These are phyloP conservation scores for Alloplasta piceator DNA, from an alignment of 2,888 invertebrate genomes.

Conservation along the genomic window DNA sequence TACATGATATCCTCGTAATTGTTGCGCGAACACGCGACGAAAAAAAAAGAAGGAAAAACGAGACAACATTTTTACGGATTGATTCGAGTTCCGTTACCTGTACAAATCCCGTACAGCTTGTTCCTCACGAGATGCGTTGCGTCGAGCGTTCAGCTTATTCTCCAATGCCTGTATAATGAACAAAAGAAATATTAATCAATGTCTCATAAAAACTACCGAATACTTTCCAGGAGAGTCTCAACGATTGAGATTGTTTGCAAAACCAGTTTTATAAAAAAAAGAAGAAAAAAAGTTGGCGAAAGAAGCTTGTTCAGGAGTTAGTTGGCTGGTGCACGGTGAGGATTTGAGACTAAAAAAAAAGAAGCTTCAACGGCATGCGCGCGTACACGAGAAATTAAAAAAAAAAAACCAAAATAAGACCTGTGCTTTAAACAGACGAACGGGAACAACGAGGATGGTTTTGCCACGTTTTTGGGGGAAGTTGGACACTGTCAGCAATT, in stretches of 20 bases:
- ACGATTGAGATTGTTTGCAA: slow-evolving; percentile 16
- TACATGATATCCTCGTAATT: slow-evolving; percentile 63
- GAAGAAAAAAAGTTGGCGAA: background rate
- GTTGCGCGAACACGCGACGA: slow-evolving; percentile 54
- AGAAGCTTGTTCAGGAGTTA: slow-evolving; percentile 27
- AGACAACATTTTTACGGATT: slow-evolving; percentile 68
- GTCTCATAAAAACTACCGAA: slow-evolving; percentile 9
- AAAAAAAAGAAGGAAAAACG: slow-evolving; percentile 62
- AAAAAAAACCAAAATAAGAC: slow-evolving; percentile 79
- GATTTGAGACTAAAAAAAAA: slow-evolving; percentile 20
- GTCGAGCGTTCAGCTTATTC: slow-evolving; percentile 81
- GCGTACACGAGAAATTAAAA: slow-evolving; percentile 68
- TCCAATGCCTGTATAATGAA: slow-evolving; percentile 79
- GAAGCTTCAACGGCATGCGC: slow-evolving; percentile 51
- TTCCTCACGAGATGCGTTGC: slow-evolving; percentile 81
- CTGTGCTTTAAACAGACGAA: slow-evolving; percentile 72
- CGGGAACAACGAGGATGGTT: slow-evolving; percentile 61
- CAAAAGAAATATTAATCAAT: slow-evolving; percentile 38
- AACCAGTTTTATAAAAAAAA: background rate
- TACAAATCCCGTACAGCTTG: slow-evolving; percentile 81
- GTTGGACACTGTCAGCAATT: slow-evolving; percentile 74
- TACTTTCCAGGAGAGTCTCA: background rate
- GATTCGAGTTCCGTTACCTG: slow-evolving; percentile 80
- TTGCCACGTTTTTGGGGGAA: slow-evolving; percentile 61
- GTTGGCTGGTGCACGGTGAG: slow-evolving; percentile 22